phyloP scores from a whole-genome alignment of 1,140 invertebrate species.

The Zaprionus africanus region DNA sequence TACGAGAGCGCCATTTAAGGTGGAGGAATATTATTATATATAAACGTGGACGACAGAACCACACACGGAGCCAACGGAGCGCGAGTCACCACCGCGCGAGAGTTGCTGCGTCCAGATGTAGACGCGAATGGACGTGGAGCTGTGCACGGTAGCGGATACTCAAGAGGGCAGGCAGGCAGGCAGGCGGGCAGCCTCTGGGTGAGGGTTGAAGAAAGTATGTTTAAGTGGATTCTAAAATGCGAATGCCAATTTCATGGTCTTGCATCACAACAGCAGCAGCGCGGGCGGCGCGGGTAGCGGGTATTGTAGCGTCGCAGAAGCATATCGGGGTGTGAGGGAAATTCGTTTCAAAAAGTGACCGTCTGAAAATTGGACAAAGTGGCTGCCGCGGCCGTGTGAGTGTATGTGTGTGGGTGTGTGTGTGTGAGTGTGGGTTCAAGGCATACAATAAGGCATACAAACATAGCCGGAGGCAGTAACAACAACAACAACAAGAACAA shows the following conservation, averaged over 20 bases:
- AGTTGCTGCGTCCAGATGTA: conserved; percentile 6
- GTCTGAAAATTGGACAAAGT: conserved; percentile 82
- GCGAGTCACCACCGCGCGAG: conserved; percentile 14
- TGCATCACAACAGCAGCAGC: conserved; percentile 68
- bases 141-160: conserved; percentile 24
- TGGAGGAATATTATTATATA: conserved; percentile 9
- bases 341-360: conserved; percentile 81
- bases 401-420: conserved; percentile 15
- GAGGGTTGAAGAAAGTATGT: conserved; percentile 58
- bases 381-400: conserved; percentile 65
- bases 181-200: conserved; percentile 13
- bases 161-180: background rate
- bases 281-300: conserved; percentile 39
- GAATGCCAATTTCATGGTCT: conserved; percentile 78
- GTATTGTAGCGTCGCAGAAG: background rate
- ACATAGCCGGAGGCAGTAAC: conserved; percentile 63
- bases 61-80: conserved; percentile 4
- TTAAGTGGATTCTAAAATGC: conserved; percentile 79
- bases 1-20: background rate
- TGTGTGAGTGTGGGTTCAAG: conserved; percentile 59
- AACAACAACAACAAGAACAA: conserved; percentile 22
- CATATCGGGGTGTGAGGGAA: conserved; percentile 47
- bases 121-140: conserved; percentile 25
- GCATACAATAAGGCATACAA: conserved; percentile 77
- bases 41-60: background rate